Base-by-base conservation (phyloP, 1,140 invertebrate genomes). In the Sycobia sp. region DNA sequence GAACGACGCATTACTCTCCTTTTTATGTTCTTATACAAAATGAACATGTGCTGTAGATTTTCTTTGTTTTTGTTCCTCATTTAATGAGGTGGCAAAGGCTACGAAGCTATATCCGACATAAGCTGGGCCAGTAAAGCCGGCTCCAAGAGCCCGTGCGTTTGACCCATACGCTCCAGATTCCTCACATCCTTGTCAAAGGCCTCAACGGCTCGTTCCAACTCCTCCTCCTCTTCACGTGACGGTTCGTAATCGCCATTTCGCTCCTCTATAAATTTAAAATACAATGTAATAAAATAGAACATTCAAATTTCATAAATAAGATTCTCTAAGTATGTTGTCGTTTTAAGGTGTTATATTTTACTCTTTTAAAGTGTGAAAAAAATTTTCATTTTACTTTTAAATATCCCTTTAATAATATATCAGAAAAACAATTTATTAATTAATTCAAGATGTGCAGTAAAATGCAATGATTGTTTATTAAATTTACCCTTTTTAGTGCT, bases 191-290 rank as follows among this genome's bases (percentile, higher is more conserved):
- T 89, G 72, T 92, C 86, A 43, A 93, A 92, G 16, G 89, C 90
- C 69, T 93, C 91, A 43, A 94, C 76, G 9, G 91, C 92, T 47
- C 91, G 86, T 76, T 93, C 91, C 68, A 94, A 77, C 74, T 93
- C 92, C 68, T 93, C 92, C 34, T 90, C 89, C 75, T 94, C 91
- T 72, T 91, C 91, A 69, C 89, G 86, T 29, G 89, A 85, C 1
- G 89, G 86, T 71, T 88, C 85, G 73, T 88, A 89, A 67, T 87
- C 87, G 7, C 87, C 87, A 61, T 89, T 88, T 70, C 88, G 88
- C 73, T 89, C 88, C 77, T 89, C 89, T 89, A 69, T 1, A 79
- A 79, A 49, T 27, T 60, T 23, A 56, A 61, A 56, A 62, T 39
- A n/a, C 16, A 51, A 13, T 25, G n/a, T 54, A 60, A 60, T 32